Evolutionary conservation across 2,888 invertebrate species (phyloP).

Genomic region (Myopa testacea): DNA sequence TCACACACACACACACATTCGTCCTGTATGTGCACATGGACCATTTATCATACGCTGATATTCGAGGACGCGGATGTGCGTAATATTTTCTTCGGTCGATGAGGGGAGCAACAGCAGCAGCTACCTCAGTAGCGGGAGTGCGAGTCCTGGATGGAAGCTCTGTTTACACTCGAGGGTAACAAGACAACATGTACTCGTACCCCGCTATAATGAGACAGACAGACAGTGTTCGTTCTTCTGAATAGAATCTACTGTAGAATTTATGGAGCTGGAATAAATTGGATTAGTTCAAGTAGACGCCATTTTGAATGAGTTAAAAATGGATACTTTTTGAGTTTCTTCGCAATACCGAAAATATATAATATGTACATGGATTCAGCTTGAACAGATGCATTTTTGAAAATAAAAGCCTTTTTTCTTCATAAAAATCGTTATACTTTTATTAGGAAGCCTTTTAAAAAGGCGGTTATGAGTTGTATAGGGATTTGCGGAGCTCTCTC

Average conservation of each 20-base stretch:
- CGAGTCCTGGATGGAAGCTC: background rate
- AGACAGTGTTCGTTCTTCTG: slow-evolving; percentile 44
- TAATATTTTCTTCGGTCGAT: background rate
- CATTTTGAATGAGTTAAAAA: slow-evolving; percentile 54
- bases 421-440: too few relatives aligned
- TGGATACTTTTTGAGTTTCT: slow-evolving; percentile 28
- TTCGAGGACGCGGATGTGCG: too few relatives aligned
- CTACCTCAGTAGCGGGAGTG: background rate
- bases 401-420: too few relatives aligned
- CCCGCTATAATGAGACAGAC: background rate
- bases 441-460: too few relatives aligned
- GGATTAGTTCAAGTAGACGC: slow-evolving; percentile 67
- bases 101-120: background rate
- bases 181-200: background rate
- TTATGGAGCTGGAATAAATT: slow-evolving; percentile 67
- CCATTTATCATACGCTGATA: background rate
- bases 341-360: background rate
- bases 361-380: background rate
- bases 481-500: too few relatives aligned
- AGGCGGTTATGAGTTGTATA: too few relatives aligned
- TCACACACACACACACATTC: background rate
- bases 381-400: background rate
- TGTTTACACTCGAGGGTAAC: background rate
- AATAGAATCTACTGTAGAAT: slow-evolving; percentile 59
- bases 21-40: background rate